Percentiles rank a stretch among this genome's conserved stretches.
Evolutionary conservation across 2,888 invertebrate species (phyloP).

Genomic region (Linhomoeus sp.): DNA sequence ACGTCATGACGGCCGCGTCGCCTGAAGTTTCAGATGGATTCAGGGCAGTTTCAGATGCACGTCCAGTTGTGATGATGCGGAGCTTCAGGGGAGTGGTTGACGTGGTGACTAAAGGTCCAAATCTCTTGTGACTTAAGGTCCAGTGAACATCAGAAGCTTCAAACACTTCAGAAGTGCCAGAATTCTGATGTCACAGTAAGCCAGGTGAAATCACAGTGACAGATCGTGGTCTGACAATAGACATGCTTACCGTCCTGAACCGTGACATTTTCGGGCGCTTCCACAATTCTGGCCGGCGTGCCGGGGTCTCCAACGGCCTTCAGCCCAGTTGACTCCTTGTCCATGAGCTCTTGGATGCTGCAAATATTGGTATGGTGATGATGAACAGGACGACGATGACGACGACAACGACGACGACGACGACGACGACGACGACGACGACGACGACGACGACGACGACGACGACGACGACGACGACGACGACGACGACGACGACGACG

Average conservation of each 20-base stretch:
- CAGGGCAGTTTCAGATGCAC: too few species aligned
- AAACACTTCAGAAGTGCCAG: too few species aligned
- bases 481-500: too few species aligned
- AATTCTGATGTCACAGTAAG: too few species aligned
- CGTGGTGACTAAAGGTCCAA: neutral
- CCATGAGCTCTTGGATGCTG: conserved; percentile 64
- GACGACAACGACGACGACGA: too few species aligned
- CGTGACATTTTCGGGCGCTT: conserved; percentile 80
- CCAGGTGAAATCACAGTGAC: neutral
- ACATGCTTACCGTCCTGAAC: conserved; percentile 63
- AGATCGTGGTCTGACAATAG: neutral
- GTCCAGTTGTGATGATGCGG: too few species aligned
- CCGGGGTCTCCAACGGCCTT: conserved; percentile 54
- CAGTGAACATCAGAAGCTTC: too few species aligned
- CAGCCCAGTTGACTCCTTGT: conserved; percentile 72
- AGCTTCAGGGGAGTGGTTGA: neutral
- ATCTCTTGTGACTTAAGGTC: neutral
- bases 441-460: too few species aligned
- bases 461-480: too few species aligned
- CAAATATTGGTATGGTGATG: conserved; percentile 5
- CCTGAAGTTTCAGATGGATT: conserved; percentile 40
- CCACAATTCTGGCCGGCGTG: conserved; percentile 54
- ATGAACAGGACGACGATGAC: too few species aligned
- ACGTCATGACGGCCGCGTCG: conserved; percentile 73
- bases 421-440: neutral